phyloP scores from a whole-genome alignment of 2,797 vertebrate genomes.

The Thripadectes ignobilis region DNA sequence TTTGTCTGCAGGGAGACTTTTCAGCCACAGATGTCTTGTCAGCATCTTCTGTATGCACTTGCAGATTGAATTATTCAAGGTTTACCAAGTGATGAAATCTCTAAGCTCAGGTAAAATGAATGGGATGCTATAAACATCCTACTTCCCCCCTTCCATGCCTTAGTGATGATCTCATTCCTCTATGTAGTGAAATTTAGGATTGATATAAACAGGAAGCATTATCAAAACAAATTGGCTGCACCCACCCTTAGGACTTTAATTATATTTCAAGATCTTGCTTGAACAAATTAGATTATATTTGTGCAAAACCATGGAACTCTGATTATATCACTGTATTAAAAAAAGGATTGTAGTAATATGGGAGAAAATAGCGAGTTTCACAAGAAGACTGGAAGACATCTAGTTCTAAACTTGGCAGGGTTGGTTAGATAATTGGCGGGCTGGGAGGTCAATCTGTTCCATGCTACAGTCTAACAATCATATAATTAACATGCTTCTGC shows the following conservation, averaged over 20 bases:
- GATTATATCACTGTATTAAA: neutral
- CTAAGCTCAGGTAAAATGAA: neutral
- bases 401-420: neutral
- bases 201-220: conserved; percentile 61
- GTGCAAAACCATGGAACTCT: neutral
- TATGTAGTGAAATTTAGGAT: conserved; percentile 8
- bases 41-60: neutral
- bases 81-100: neutral
- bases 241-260: neutral
- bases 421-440: neutral
- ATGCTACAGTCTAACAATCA: neutral
- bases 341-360: neutral
- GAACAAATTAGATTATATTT: neutral
- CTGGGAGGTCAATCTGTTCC: conserved; percentile 2
- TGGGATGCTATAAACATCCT: conserved; percentile 5
- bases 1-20: neutral
- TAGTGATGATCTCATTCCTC: conserved; percentile 19
- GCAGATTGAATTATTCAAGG: neutral
- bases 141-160: neutral
- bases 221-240: conserved; percentile 33
- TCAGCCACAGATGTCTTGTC: neutral
- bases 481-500: neutral
- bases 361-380: neutral
- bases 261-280: conserved; percentile 20
- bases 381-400: neutral